phyloP scores from a whole-genome alignment of 2,888 invertebrate species.

The Muschampia plurimacula region DNA sequence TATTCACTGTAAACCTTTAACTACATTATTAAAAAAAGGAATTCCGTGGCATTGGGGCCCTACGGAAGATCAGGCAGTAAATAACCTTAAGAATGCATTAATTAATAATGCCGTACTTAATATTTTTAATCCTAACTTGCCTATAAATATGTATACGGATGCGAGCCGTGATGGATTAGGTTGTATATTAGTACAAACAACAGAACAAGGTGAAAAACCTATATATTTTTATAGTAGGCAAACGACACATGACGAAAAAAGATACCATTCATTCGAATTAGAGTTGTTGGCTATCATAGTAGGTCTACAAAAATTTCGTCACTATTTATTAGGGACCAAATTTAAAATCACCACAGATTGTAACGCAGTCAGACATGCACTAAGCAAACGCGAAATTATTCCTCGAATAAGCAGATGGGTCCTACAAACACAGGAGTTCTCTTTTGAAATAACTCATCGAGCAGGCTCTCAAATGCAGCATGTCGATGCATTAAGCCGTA shows the following conservation, averaged over 20 bases:
- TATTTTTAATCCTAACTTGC: constrained; percentile 35
- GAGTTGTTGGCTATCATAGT: constrained; percentile 25
- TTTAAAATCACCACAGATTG: constrained; percentile 41
- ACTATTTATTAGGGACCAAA: constrained; percentile 30
- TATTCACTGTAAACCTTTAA: constrained; percentile 31
- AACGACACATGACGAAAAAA: constrained; percentile 54
- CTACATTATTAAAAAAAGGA: constrained; percentile 34
- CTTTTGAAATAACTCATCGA: constrained; percentile 50
- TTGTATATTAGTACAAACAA: constrained; percentile 27
- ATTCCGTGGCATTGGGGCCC: constrained; percentile 28
- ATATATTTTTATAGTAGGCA: constrained; percentile 55
- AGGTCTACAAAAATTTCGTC: constrained; percentile 38
- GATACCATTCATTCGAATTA: constrained; percentile 58
- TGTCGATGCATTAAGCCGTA: constrained; percentile 44
- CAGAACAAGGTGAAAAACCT: constrained; percentile 47
- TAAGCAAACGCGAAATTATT: constrained; percentile 47
- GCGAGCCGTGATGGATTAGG: constrained; percentile 39
- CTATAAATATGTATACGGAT: constrained; percentile 35
- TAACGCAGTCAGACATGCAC: constrained; percentile 33
- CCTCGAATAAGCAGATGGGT: constrained; percentile 57
- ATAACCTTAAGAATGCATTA: constrained; percentile 24
- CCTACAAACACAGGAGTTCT: constrained; percentile 52
- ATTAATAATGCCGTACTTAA: constrained; percentile 22
- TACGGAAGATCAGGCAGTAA: constrained; percentile 22
- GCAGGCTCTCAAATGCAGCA: constrained; percentile 43